Base-by-base conservation (phyloP, 2,888 invertebrate species). In the Sepiola atlantica region DNA sequence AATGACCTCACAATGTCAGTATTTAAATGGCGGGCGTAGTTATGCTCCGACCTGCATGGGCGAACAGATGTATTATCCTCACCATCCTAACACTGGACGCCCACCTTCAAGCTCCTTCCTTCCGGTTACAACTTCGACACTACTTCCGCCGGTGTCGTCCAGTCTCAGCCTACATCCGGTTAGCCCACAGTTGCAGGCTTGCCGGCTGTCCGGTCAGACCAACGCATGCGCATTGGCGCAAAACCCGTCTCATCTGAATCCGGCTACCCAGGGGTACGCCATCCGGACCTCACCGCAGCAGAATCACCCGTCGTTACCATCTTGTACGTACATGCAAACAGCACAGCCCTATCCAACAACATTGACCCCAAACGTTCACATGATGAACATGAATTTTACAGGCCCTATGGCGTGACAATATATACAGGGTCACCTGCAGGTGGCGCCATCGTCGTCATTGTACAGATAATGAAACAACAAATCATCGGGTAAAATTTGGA, bases 381-480 rank as follows among this genome's bases (percentile, higher is more conserved):
- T 96, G 96, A 96, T 97, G 96, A 97, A 97, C 94, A 96, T 97
- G 96, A 96, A 96, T 95, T 97, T 97, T 95, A 95, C 96, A n/a
- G 96, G 96, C 32, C 96, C 96, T 16, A 96, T 97, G 96, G 96
- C 96, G 61, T 97, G 96, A 96, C 94, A 77, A 55, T 92, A 92
- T 92, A 92, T 92, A n/a, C 92, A 92, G 28, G n/a, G 55, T 57
- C 45, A 35, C 61, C 93, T 77, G 16, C 57, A 77, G 57, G 57
- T 57, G 77, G 77, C 57, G 35, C 32, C 45, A 8, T 92, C 92
- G n/a, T 54, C 45, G 55, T 55, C 77, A 45, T 55, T 92, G 54
- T 92, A 92, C 54, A 92, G 92, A 92, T 54, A 54, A 92, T 24
- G 55, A 20, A 54, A 54, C 16, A 54, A 54, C 1, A 21, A 92